Conservation (phyloP, 2,113 vertebrate species). For the Forbesichthys agassizii region DNA sequence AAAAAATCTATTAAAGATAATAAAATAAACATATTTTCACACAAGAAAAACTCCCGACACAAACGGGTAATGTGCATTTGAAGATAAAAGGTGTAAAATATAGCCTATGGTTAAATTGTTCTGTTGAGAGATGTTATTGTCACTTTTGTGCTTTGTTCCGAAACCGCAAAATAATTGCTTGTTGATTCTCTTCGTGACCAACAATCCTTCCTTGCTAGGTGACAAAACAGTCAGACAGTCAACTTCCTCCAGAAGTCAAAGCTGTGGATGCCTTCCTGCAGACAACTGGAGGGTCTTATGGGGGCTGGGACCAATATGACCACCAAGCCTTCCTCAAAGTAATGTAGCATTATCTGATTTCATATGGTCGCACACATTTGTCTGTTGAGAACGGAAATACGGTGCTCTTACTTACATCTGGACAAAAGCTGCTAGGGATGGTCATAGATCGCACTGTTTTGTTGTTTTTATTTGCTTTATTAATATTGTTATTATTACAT, state of each 20-base stretch:
- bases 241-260: conserved; percentile 80
- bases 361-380: neutral
- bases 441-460: neutral
- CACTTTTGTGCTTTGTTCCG: too few species aligned
- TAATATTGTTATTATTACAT: neutral
- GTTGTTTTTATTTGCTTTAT: conserved; percentile 2
- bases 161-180: too few species aligned
- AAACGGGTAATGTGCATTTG: too few species aligned
- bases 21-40: neutral
- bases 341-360: conserved; percentile 1
- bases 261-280: conserved; percentile 87
- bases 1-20: neutral
- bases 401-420: neutral
- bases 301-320: conserved; percentile 90
- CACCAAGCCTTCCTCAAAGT: conserved; percentile 84
- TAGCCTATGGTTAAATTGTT: too few species aligned
- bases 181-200: neutral
- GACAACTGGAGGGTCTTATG: conserved; percentile 81
- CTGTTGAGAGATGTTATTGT: too few species aligned
- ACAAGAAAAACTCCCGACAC: neutral
- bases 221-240: conserved; percentile 52
- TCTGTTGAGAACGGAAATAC: neutral
- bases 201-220: conserved; percentile 21
- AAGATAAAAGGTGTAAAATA: too few species aligned
- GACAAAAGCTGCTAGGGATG: neutral